A percentile compares a stretch with the other conserved stretches of the same genome.
phyloP scores from a whole-genome alignment of 2,113 vertebrate species.

The Rattus rattus region DNA sequence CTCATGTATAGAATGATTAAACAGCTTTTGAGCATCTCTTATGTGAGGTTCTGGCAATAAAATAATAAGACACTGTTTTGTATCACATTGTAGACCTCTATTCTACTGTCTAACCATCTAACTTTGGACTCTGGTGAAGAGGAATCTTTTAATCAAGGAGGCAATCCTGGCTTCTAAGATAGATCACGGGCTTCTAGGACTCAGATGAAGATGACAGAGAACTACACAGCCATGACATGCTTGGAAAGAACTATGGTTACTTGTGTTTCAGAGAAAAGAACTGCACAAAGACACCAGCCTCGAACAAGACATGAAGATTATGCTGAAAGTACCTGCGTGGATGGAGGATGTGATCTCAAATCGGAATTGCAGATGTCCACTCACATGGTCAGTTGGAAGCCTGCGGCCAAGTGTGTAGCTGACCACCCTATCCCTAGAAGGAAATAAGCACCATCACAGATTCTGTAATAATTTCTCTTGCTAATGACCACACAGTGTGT shows the following conservation, averaged over 20 bases:
- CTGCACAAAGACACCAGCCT: neutral
- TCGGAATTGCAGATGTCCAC: slow-evolving; percentile 97
- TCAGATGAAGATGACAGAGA: slow-evolving; percentile 32
- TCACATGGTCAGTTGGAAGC: slow-evolving; percentile 98
- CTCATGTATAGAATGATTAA: neutral
- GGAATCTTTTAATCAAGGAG: neutral
- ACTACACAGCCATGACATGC: slow-evolving; percentile 30
- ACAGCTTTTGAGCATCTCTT: neutral
- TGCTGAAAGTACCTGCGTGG: slow-evolving; percentile 92
- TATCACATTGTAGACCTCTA: neutral
- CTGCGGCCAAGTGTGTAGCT: slow-evolving; percentile 96
- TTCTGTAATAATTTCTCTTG: neutral
- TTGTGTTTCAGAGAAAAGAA: slow-evolving; percentile 53
- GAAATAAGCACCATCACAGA: slow-evolving; percentile 80
- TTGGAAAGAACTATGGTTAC: slow-evolving; percentile 23
- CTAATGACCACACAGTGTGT: neutral
- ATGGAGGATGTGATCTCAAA: slow-evolving; percentile 98
- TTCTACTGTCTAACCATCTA: slow-evolving; percentile 1
- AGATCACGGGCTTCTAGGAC: slow-evolving; percentile 30
- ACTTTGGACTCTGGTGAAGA: slow-evolving; percentile 34
- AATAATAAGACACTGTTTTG: neutral
- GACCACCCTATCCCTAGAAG: slow-evolving; percentile 94
- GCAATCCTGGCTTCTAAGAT: slow-evolving; percentile 47
- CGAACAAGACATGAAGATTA: slow-evolving; percentile 51
- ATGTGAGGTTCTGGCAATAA: neutral